Evolutionary conservation across 2,888 invertebrate genomes (phyloP), one percentile per base, ranked within the genome.

Genomic region (Conomelus anceps): DNA sequence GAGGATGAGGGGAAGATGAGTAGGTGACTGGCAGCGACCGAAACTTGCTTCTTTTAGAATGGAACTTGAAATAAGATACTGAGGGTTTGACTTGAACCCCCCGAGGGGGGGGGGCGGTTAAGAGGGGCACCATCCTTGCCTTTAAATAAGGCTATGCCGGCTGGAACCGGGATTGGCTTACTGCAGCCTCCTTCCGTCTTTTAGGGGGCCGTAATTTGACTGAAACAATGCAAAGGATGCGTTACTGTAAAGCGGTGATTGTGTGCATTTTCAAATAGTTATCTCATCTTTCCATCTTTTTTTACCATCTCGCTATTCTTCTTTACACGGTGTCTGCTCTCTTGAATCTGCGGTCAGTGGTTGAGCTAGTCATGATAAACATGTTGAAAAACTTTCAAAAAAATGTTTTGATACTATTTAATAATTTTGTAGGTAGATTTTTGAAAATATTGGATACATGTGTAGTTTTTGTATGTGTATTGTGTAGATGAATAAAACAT

Each of bases 101-200:
- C 20, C n/a, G 63, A n/a, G 63, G 20, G 63, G 34, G 13, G 11
- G 34, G 34, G 34, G 34, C 13, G 34, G n/a, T n/a, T n/a, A n/a
- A n/a, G n/a, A n/a, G n/a, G n/a, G n/a, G n/a, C n/a, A n/a, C n/a
- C 34, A 13, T 34, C 34, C 63, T n/a, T 63, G 63, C 63, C 63
- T 63, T 63, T 63, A 63, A 63, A 63, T 63, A 63, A 63, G 63
- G 63, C 63, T n/a, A 63, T 63, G 63, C n/a, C n/a, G 63, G 63
- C 63, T 63, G 63, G 63, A 63, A n/a, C 63, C 4, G 63, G 4
- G 63, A 63, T 63, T 7, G n/a, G 11, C 86, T 17, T 85, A 22
- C 29, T 89, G 89, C 90, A 88, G 63, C 11, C 90, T n/a, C n/a
- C n/a, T n/a, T n/a, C 22, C 87, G 89, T 85, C 22, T 89, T 23